Evolutionary conservation across 2,113 vertebrate genomes (phyloP).

Genomic region (chimpanzee (Pan troglodytes)): NHGRI_mPanTro3-v2.1_pri NC_072401.2:40104001-40104500

Average conservation of each 20-base stretch:
- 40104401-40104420: slow-evolving; percentile 98
- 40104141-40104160: too few species aligned
- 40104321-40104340: background rate
- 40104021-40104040: too few species aligned
- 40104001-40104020: too few species aligned
- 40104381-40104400: slow-evolving; percentile 92
- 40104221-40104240: background rate
- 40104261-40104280: background rate
- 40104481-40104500: slow-evolving; percentile 96
- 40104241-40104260: background rate
- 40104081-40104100: too few species aligned
- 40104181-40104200: background rate
- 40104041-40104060: too few species aligned
- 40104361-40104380: slow-evolving; percentile 55
- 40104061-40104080: too few species aligned
- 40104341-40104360: background rate
- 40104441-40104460: slow-evolving; percentile 96
- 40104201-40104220: background rate
- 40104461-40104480: slow-evolving; percentile 98
- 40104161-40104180: too few species aligned
- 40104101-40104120: too few species aligned
- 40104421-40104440: slow-evolving; percentile 97
- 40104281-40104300: slow-evolving; percentile 2
- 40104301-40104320: background rate
- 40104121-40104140: too few species aligned